Evolutionary conservation across 64 coral and sea anemone species (phyloP), one percentile per base, ranked within the genome.

Genomic region (Montipora capricornis): DNA sequence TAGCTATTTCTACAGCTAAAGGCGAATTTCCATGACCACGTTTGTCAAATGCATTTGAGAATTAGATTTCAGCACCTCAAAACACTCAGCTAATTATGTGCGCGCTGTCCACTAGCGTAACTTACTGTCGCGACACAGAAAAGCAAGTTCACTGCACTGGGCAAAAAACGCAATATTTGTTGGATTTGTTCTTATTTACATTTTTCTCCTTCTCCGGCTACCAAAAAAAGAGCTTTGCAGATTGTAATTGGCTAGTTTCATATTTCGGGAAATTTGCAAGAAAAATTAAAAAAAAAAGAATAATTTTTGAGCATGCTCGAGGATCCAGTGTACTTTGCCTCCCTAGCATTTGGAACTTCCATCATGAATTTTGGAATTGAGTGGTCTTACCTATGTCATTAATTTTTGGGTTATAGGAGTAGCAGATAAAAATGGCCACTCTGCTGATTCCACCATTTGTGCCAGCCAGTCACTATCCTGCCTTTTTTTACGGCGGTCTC

Each of bases 401-500:
- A 22, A 22, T 22, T 22, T 68, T 68, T 10, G 55, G 16, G 69
- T 73, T 73, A 73, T 76, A 76, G 74, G 6, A 76, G 74, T 76
- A 76, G 74, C 74, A 76, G 74, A 76, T 76, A 76, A 76, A 22
- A 76, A 26, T 76, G 29, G 74, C 74, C 74, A 76, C 74, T 76
- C 74, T 47, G 74, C 74, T 76, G 74, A 76, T 76, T 76, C 29
- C 74, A 22, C 22, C 22, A 22, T 22, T 22, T 22, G 22, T 22
- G 74, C 74, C 74, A 76, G 74, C 74, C 74, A 76, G 74, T 76
- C 74, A 76, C 74, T 76, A 89, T 24, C 93, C 93, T 26, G 76
- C 71, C 16, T 60, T 86, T 94, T 24, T 94, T 67, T 64, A 80
- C 86, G 76, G 92, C 92, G 11, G 73, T 94, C 26, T 89, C 87